These are phyloP conservation scores for Drosophila planitibia DNA, from an alignment of 2,888 invertebrate genomes.

Conservation along the genomic window DNA sequence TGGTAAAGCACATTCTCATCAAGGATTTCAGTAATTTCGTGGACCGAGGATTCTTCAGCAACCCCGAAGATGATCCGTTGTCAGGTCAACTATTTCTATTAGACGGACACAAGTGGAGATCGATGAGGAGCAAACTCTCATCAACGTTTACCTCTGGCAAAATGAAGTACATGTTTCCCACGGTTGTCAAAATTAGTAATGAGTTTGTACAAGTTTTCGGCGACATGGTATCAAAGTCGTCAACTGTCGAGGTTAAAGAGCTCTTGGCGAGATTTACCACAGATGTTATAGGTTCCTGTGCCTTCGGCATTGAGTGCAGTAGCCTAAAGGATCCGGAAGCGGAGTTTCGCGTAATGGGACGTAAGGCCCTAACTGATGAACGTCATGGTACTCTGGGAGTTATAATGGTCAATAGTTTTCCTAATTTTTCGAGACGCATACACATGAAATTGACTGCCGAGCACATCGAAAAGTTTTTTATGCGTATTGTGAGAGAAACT, in stretches of 20 bases:
- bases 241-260: constrained; percentile 75
- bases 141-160: constrained; percentile 86
- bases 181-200: constrained; percentile 67
- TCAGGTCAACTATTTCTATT: constrained; percentile 82
- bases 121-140: constrained; percentile 85
- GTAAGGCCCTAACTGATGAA: constrained; percentile 45
- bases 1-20: constrained; percentile 74
- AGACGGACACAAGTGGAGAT: constrained; percentile 85
- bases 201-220: constrained; percentile 67
- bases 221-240: constrained; percentile 33
- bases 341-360: constrained; percentile 82
- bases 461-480: constrained; percentile 78
- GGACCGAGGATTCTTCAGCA: constrained; percentile 81
- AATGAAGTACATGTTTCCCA: constrained; percentile 86
- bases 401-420: constrained; percentile 57
- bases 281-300: constrained; percentile 86
- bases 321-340: constrained; percentile 84
- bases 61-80: constrained; percentile 84
- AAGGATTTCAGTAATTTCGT: constrained; percentile 83
- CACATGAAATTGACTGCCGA: constrained; percentile 62
- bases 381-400: constrained; percentile 42
- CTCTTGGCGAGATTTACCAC: constrained; percentile 85
- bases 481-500: constrained; percentile 82
- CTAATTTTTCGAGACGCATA: constrained; percentile 56
- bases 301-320: constrained; percentile 86